Percentiles rank a stretch among this genome's conserved stretches.
Conservation (phyloP, 2,888 invertebrate species). For the Anarsia innoxiella region DNA sequence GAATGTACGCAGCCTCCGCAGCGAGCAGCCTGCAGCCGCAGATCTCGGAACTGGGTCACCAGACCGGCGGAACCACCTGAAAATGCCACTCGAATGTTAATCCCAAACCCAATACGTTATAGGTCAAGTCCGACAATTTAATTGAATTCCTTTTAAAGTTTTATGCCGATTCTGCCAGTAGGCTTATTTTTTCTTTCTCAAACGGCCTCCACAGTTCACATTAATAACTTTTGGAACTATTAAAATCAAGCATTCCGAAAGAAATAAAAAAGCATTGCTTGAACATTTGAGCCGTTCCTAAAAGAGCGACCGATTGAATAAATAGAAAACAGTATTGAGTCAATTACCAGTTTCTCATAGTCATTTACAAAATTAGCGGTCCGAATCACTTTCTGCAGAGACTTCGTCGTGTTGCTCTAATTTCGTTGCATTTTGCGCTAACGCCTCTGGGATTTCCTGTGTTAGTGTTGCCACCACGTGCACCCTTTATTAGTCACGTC, state of each 20-base stretch:
- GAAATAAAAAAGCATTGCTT: too few relatives aligned
- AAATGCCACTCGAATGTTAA: slow-evolving; percentile 32
- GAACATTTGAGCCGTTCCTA: too few relatives aligned
- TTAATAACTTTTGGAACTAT: too few relatives aligned
- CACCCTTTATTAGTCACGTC: slow-evolving; percentile 28
- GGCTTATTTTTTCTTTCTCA: too few relatives aligned
- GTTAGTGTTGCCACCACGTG: slow-evolving; percentile 42
- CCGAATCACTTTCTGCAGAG: slow-evolving; percentile 5
- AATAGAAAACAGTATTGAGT: too few relatives aligned
- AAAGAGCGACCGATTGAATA: too few relatives aligned
- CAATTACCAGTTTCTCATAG: too few relatives aligned
- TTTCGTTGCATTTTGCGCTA: slow-evolving; percentile 21
- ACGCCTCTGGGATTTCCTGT: slow-evolving; percentile 48
- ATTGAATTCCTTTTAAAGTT: slow-evolving; percentile 3
- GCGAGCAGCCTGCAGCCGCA: too few relatives aligned
- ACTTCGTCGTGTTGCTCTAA: slow-evolving; percentile 12
- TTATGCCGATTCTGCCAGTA: too few relatives aligned
- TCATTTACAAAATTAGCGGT: too few relatives aligned
- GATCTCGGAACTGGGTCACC: slow-evolving; percentile 52
- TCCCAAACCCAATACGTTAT: slow-evolving; percentile 6
- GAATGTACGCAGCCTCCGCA: slow-evolving; percentile 48
- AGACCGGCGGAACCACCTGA: slow-evolving; percentile 35
- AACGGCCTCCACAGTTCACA: too few relatives aligned
- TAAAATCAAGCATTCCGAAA: too few relatives aligned
- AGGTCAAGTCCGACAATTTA: slow-evolving; percentile 2